Percentiles rank a stretch among this genome's conserved stretches.
Evolutionary conservation across 2,888 invertebrate genomes (phyloP).

Genomic region (Flexamia atlantica): DNA sequence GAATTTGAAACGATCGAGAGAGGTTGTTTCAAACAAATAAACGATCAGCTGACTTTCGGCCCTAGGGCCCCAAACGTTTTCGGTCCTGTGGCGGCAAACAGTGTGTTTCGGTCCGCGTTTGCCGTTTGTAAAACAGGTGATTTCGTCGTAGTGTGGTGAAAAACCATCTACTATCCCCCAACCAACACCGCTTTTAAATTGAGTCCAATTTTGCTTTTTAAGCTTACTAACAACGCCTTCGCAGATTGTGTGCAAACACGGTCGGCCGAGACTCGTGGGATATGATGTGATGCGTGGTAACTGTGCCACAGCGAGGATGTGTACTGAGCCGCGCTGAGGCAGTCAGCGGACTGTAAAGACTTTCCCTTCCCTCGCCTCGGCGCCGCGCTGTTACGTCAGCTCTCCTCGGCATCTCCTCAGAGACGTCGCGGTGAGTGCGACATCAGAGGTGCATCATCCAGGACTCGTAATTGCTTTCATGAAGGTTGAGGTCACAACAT

Average conservation of each 20-base stretch:
- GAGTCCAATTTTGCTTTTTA: not conserved
- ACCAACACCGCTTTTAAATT: too few species aligned
- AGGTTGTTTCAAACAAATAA: too few species aligned
- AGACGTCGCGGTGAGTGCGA: not conserved
- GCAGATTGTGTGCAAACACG: not conserved
- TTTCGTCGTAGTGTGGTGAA: too few species aligned
- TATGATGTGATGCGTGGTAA: conserved; percentile 21
- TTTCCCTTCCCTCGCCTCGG: conserved; percentile 20
- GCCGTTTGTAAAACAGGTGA: too few species aligned
- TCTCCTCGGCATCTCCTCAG: not conserved
- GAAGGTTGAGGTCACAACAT: too few species aligned
- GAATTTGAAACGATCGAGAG: too few species aligned
- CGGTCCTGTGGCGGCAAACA: too few species aligned
- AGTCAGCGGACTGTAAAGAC: conserved; percentile 26
- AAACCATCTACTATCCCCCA: too few species aligned
- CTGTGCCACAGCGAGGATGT: conserved; percentile 44
- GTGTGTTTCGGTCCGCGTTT: too few species aligned
- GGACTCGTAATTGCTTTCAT: too few species aligned
- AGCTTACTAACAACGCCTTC: not conserved
- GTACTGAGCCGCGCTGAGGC: not conserved
- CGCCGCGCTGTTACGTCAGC: not conserved
- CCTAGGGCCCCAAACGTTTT: too few species aligned
- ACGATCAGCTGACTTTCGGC: too few species aligned
- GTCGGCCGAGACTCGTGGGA: not conserved
- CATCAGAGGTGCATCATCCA: not conserved